phyloP scores from a whole-genome alignment of 1,140 invertebrate genomes.

The Gerris buenoi region DNA sequence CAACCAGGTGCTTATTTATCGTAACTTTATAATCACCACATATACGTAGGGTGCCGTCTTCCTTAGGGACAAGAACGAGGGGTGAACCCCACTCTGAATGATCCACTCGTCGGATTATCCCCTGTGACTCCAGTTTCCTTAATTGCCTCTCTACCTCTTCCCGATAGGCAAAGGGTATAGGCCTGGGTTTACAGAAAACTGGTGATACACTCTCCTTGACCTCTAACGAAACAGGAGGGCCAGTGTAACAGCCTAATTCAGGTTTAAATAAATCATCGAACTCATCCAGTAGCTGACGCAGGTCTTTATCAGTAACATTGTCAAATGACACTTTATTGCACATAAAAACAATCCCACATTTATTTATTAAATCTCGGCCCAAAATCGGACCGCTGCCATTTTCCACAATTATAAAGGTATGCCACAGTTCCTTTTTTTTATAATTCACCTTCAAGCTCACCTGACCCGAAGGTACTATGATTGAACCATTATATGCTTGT shows the following conservation, averaged over 20 bases:
- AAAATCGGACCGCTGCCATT: no score
- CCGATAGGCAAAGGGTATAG: background rate
- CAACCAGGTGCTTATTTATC: background rate
- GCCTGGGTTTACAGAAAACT: background rate
- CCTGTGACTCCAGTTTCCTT: background rate
- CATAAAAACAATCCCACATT: no score
- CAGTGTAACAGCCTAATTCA: background rate
- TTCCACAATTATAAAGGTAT: no score
- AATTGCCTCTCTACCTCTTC: background rate
- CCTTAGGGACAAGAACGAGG: background rate
- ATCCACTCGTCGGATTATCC: background rate
- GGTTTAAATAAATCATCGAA: background rate
- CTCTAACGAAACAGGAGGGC: background rate
- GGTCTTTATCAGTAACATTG: no score
- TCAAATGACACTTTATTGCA: no score
- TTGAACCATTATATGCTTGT: no score
- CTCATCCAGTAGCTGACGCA: no score
- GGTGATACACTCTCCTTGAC: background rate
- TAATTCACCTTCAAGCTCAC: no score
- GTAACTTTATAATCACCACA: background rate
- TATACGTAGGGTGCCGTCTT: background rate
- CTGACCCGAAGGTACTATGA: no score
- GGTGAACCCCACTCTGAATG: background rate
- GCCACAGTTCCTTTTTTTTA: no score
- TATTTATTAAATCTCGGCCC: no score